Base-by-base conservation (phyloP, 92 coral and sea anemone species). In the Phenganax subtilis region DNA sequence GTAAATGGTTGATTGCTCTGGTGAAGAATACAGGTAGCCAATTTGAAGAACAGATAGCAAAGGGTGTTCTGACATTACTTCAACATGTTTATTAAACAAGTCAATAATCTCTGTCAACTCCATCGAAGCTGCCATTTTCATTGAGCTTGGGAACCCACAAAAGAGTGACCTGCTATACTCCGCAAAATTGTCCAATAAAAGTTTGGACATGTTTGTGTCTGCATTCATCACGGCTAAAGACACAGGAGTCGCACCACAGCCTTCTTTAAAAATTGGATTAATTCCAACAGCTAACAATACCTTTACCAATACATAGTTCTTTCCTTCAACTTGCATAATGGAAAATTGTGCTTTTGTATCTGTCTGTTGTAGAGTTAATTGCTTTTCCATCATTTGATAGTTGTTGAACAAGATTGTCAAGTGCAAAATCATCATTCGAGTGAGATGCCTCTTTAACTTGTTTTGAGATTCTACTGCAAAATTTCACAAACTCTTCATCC, bases 191-290 rank as follows among this genome's bases (percentile, higher is more conserved):
- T 74, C 85, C 29, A 82, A 27, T 29, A 86, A 51, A 8, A 86
- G 60, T 61, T 61, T 59, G 62, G 77, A 69, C 75, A 72, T 72
- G 9, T 81, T 81, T 0, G 51, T 51, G 29, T 81, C 69, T n/a
- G 68, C 67, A 51, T 47, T 62, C 15, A 86, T 8, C 8, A 86
- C 86, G 3, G 89, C 86, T 53, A 86, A 74, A 29, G 73, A 76
- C 57, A 82, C 76, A 28, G 89, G 84, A 3, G 85, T 66, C 0
- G 84, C 78, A 27, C 89, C 84, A 83, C 86, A 82, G 51, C 89
- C 86, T 68, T 86, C 89, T 67, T 83, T 75, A 11, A 37, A 62
- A 17, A 82, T 86, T 14, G 75, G 63, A 70, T 86, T 75, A 8
- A 83, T 79, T 20, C 90, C 87, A 68, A 73, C 72, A 6, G 89